Base-by-base conservation (phyloP, 2,113 vertebrate species). In the Mesitornis unicolor region DNA sequence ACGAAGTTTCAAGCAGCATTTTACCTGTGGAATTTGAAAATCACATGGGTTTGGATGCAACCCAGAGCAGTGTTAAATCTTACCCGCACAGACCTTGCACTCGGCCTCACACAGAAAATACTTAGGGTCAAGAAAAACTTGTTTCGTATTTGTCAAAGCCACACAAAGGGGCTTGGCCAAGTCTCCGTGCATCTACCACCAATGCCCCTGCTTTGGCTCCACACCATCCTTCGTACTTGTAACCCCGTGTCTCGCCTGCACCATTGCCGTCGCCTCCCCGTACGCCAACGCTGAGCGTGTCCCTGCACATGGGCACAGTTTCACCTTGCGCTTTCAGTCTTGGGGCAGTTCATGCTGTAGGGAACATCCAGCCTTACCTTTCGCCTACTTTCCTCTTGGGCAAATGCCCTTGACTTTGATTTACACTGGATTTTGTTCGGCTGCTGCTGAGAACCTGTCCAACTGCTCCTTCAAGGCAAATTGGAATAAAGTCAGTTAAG, bases 91-190 rank as follows among this genome's bases (percentile, higher is more conserved):
- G 71, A 76, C 57, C 48, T 85, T 50, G 38, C 28, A 7, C 67
- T 74, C 1, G 0, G 33, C 64, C 87, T 67, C 13, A 25, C 36
- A 28, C 35, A 84, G 64, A 82, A 84, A 87, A 89, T 91, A 54
- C 5, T 35, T 71, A 13, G 40, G 69, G 65, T 91, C 89, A 51
- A 75, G 96, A 96, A 95, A 95, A 97, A 95, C 93, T 95, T 18
- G 84, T 96, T 96, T 56, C 0, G 0, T 87, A 42, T 89, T 79
- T 95, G 91, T 11, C 35, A 56, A 75, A 75, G 73, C 38, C 21
- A 59, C 25, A 0, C 63, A 77, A 73, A 78, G 64, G 43, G 69
- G 76, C 51, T 88, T 69, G 76, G 88, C 61, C 10, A 2, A 10
- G 5, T 6, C 51, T 40, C 40, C 11, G 0, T 21, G 56, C 31